A percentile compares a stretch with the other conserved stretches of the same genome.
Evolutionary conservation across 2,113 vertebrate genomes (phyloP).

Genomic region (Aix galericulata): DNA sequence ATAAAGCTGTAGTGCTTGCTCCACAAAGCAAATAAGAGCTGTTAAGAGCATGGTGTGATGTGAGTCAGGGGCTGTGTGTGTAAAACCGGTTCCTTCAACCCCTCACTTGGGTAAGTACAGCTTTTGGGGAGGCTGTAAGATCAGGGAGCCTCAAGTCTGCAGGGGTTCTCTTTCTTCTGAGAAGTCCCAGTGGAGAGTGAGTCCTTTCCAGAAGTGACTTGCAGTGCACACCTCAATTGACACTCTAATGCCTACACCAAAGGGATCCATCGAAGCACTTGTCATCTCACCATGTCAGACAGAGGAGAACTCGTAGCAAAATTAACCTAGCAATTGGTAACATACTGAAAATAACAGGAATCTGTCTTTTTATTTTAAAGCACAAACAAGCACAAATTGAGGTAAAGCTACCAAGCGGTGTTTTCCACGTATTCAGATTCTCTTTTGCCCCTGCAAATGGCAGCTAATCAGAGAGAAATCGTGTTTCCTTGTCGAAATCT

Average conservation of each 20-base stretch:
- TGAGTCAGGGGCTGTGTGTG: background rate
- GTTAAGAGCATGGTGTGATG: accelerated
- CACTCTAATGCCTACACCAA: background rate
- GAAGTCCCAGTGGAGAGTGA: background rate
- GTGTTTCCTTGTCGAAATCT: background rate
- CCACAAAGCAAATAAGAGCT: background rate
- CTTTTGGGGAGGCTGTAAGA: background rate
- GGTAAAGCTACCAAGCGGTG: background rate
- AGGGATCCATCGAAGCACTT: background rate
- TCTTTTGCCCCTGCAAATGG: background rate
- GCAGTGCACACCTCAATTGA: background rate
- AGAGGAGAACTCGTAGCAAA: background rate
- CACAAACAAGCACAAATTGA: background rate
- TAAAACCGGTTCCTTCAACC: background rate
- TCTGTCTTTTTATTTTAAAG: background rate
- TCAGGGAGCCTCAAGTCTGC: background rate
- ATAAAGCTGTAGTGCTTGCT: background rate
- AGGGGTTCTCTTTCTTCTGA: background rate
- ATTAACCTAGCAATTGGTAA: background rate
- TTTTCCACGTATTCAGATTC: background rate
- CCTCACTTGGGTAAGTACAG: background rate
- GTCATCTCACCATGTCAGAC: background rate
- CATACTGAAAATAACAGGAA: background rate
- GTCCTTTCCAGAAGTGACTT: background rate
- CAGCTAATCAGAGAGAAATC: background rate